Percentiles rank a stretch among this genome's conserved stretches.
Conservation (phyloP, 2,888 invertebrate genomes). For the Dynastes grantii region DNA sequence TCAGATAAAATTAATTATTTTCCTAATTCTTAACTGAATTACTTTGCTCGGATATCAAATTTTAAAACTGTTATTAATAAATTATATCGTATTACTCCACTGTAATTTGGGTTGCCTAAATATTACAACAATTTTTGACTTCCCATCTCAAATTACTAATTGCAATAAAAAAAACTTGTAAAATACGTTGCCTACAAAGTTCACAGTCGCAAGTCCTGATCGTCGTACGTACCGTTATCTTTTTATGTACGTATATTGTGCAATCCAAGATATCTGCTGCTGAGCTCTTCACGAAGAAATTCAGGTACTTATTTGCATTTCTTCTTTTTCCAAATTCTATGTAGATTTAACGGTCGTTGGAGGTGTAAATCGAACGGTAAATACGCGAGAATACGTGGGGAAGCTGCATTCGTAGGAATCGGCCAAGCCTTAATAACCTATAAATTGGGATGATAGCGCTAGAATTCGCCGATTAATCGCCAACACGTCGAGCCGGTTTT, state of each 20-base stretch:
- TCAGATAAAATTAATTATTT: no score
- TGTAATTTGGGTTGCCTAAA: conserved; percentile 26
- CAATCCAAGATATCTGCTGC: conserved; percentile 15
- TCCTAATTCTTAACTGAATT: no score
- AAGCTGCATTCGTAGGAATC: not conserved
- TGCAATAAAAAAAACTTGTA: conserved; percentile 30
- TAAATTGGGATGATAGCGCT: conserved; percentile 22
- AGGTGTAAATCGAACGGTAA: conserved; percentile 1
- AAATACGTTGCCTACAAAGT: conserved; percentile 43
- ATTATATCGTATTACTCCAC: no score
- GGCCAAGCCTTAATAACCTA: conserved; percentile 21
- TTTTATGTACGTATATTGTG: not conserved
- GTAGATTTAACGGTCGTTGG: not conserved
- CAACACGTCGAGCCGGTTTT: not conserved
- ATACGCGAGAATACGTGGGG: not conserved
- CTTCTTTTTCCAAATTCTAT: conserved; percentile 5
- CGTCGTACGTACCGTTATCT: conserved; percentile 14
- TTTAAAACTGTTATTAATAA: no score
- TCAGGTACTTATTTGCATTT: conserved; percentile 19
- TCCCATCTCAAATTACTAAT: conserved; percentile 28
- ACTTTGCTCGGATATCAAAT: no score
- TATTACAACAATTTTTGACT: not conserved
- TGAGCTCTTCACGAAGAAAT: conserved; percentile 12
- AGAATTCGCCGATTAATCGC: not conserved
- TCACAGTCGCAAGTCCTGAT: not conserved